Base-by-base conservation (phyloP, 2,888 invertebrate genomes). In the Papilio elwesi region DNA sequence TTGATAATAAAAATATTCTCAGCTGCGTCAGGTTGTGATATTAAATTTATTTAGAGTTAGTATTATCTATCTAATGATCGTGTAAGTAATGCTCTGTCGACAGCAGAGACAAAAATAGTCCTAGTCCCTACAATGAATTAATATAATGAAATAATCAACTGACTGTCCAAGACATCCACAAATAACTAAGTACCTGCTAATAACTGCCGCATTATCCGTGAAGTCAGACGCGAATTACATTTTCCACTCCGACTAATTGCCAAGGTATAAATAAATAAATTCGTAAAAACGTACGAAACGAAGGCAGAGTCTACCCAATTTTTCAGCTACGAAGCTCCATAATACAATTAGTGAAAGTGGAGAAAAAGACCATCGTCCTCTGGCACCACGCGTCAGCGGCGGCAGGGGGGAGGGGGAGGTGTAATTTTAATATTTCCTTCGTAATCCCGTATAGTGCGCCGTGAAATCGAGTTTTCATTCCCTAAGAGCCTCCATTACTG, bases 391-490 rank as follows among this genome's bases (percentile, higher is more conserved):
- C 15, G 52, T 11, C 59, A 26, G 26, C 38, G 59, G 49, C 7
- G 13, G 49, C 13, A 26, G 68, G 47, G 48, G 57, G 36, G 63
- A 48, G 47, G 26, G 66, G 36, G 48, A 38, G 36, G 16, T 36
- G 66, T 51, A 26, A 70, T 74, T 75, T 74, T 73, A 76, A 77
- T 75, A 75, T 73, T 75, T 74, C 53, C 65, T 11, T 13, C 36
- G 51, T 69, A 88, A 91, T 91, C 87, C 83, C 78, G 81, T 81
- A 85, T 84, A 89, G 84, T 87, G 88, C 87, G 80, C 88, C 87
- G 83, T 91, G 89, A 90, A 90, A 90, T 88, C 80, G 84, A 87
- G 84, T 88, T 89, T 90, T 90, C 87, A 90, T 91, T 91, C 85
- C 87, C 87, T 88, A 90, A 91, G 87, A 89, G 90, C 86, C 74